Evolutionary conservation across 2,888 invertebrate genomes (phyloP), one percentile per base, ranked within the genome.

Genomic region (Neoscelio sp.): DNA sequence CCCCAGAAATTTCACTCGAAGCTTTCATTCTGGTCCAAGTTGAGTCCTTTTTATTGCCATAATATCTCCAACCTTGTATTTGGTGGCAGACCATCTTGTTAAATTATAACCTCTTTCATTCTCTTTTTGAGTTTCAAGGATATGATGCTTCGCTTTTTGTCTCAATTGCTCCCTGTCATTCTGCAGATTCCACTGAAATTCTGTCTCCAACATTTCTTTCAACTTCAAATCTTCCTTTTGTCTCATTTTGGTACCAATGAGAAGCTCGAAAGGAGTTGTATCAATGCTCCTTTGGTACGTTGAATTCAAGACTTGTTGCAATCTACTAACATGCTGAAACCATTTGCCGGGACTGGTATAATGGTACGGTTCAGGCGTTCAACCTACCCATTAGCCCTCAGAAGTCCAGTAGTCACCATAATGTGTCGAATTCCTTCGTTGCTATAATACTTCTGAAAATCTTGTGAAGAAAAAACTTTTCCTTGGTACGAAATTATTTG

Each of bases 371-470:
- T 67, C 10, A 76, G 10, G 23, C 70, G 18, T 40, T 76, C 76
- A 0, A 76, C 68, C 7, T 70, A 70, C 0, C 76, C 70, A 13
- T 76, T 70, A 0, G 76, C 64, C 8, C 70, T 35, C 0, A 64
- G 76, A 6, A 76, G 12, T 1, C 70, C 50, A 0, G 54, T 58
- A 1, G 76, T 70, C 0, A 68, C 13, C 2, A 12, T n/a, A 0
- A 17, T 3, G 44, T 13, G 23, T 48, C 64, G 13, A 1, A 64
- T 77, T 1, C 42, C 28, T 33, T 50, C 44, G 0, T 20, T 10
- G 0, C n/a, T n/a, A 50, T 64, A 70, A 30, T 77, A 77, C 0
- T 58, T 35, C 5, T 23, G 15, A 3, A 77, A 64, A 28, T 77
- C 70, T 10, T 56, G 1, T 13, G 70, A 56, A 0, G 33, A 50